Base-by-base conservation (phyloP, 92 coral and sea anemone species). In the Siderastrea radians region DNA sequence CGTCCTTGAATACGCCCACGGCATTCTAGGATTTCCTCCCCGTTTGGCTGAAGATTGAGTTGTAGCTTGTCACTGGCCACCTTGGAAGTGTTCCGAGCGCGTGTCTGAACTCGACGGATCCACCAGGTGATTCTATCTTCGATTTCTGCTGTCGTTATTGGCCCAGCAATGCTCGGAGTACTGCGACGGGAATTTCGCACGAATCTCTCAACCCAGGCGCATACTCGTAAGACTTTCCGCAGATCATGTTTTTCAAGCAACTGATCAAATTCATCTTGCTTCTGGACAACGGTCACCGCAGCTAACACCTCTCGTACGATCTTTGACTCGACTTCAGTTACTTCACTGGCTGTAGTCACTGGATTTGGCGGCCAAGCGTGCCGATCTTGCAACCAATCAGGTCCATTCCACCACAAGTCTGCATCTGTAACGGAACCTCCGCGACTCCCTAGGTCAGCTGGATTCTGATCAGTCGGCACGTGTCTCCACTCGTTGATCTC, bases 401-500 rank as follows among this genome's bases (percentile, higher is more conserved):
- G 38, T 26, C 38, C 38, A 26, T 26, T 45, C 89, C 89, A 84
- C 89, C 89, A 74, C 59, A 84, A 74, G 10, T 9, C 7, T 44
- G 73, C 53, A 43, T 64, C 65, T 17, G 6, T 58, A 51, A 84
- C 82, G 1, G 89, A 19, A 2, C 89, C 82, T 2, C 89, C 74
- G 19, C 89, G 83, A 77, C 89, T 84, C 43, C 83, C 83, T 9
- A 84, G 74, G 47, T 84, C 82, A 1, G 89, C 60, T 3, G 89
- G 67, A 54, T 84, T 84, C 65, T 84, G 9, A 3, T 11, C 83
- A 19, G 89, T 64, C 60, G 91, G 91, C 67, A 86, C 90, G 76
- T 86, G 84, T 68, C 90, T 86, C 85, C 90, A 78, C 17, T 44
- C 91, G 73, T 79, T 63, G 80, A 87, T 63, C 43, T 58, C 55